phyloP scores from a whole-genome alignment of 2,888 invertebrate genomes.

The Unio delphinus region DNA sequence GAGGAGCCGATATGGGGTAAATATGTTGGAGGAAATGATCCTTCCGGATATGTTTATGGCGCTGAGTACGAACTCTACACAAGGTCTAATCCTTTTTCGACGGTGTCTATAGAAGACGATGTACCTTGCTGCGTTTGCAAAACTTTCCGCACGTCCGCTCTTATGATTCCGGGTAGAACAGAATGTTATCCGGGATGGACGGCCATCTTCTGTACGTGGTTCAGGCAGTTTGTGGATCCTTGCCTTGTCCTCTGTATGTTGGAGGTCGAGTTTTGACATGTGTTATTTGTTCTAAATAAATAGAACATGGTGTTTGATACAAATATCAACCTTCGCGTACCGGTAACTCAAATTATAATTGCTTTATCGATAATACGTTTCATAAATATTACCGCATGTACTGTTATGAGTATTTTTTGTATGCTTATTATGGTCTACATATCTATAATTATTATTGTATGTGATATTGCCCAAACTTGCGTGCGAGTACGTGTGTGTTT shows the following conservation, averaged over 20 bases:
- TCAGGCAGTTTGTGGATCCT: slow-evolving; percentile 7
- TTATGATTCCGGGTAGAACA: background rate
- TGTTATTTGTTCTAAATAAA: slow-evolving; percentile 12
- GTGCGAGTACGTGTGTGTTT: too few relatives aligned
- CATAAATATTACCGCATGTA: too few relatives aligned
- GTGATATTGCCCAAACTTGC: too few relatives aligned
- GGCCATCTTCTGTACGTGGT: slow-evolving; percentile 12
- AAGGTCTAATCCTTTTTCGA: too few relatives aligned
- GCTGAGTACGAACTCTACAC: slow-evolving; percentile 1
- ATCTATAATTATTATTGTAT: too few relatives aligned
- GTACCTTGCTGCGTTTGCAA: slow-evolving; percentile 7
- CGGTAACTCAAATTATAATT: too few relatives aligned
- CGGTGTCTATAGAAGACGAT: slow-evolving; percentile 2
- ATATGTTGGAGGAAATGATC: too few relatives aligned
- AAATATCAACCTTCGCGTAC: too few relatives aligned
- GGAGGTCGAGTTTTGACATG: slow-evolving; percentile 6
- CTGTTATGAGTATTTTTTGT: too few relatives aligned
- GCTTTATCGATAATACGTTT: too few relatives aligned
- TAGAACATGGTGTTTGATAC: too few relatives aligned
- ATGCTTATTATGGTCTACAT: too few relatives aligned
- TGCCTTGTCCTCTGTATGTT: slow-evolving; percentile 8
- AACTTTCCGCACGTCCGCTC: background rate
- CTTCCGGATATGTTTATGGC: slow-evolving; percentile 4
- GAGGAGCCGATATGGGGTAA: slow-evolving; percentile 4
- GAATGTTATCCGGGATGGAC: background rate